Evolutionary conservation across 2,888 invertebrate genomes (phyloP), one percentile per base, ranked within the genome.

Genomic region (Euclidia mi): DNA sequence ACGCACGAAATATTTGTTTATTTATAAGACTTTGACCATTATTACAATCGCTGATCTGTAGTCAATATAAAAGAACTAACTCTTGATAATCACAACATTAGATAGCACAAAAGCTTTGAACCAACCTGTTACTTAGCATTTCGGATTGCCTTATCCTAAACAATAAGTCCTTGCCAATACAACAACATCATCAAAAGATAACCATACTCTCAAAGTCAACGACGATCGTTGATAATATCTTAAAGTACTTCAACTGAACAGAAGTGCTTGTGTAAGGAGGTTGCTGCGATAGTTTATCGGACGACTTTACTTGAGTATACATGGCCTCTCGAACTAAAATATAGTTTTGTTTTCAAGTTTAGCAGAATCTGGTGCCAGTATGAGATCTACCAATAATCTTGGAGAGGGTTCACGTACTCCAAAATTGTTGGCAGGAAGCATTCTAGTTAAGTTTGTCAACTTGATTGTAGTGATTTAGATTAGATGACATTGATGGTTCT

Each of bases 211-310:
- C 42, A 50, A 35, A 50, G 49, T 3, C 43, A n/a, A 37, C 11
- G 18, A 31, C 18, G 20, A 29, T 42, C 34, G n/a, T 43, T 31
- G 43, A 50, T 43, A 43, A 37, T 41, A 25, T 43, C 50, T 50
- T 20, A 14, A 38, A 44, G 51, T 51, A 18, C 51, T 51, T 11
- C 1, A 49, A 51, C 31, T 38, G n/a, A 38, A 51, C 31, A 51
- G 51, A 51, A 44, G 51, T 37, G 44, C 38, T 44, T 50, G 18
- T 43, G 29, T 43, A 14, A 35, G 34, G 49, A 49, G 29, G 10
- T 20, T 38, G 6, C 40, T n/a, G 20, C 28, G 41, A 20, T 49
- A 41, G 49, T 49, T 49, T 41, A 34, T 38, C 18, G 20, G 44
- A 15, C 44, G 43, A 37, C n/a, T n/a, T 44, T 20, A 29, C 43